These are phyloP conservation scores for Craseonycteris thonglongyai DNA, from an alignment of 2,113 vertebrate genomes.

Conservation along the genomic window DNA sequence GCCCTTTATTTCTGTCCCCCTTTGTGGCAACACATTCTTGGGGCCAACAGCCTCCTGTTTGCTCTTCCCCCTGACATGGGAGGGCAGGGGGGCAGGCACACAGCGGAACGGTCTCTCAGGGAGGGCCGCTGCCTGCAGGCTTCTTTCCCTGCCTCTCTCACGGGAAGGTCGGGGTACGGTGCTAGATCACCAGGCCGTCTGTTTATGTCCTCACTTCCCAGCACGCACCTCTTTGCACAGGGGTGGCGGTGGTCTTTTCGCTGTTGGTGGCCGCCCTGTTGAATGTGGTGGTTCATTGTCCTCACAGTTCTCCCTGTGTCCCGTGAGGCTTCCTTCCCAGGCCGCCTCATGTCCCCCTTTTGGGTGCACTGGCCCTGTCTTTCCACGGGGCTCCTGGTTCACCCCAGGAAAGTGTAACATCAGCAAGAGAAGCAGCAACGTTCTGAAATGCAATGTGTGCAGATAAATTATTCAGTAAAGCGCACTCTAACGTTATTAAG, in stretches of 20 bases:
- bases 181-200: rapidly evolving
- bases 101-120: rapidly evolving
- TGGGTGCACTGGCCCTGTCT: background rate
- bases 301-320: rapidly evolving
- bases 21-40: background rate
- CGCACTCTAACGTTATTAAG: constrained; percentile 50
- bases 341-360: rapidly evolving
- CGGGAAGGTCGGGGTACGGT: rapidly evolving
- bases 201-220: background rate
- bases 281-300: rapidly evolving
- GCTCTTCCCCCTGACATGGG: rapidly evolving
- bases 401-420: constrained; percentile 17
- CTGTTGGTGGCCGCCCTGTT: rapidly evolving
- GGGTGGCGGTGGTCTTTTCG: background rate
- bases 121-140: background rate
- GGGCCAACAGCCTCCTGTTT: too few relatives aligned
- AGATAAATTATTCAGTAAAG: constrained; percentile 61
- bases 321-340: too few relatives aligned
- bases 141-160: rapidly evolving
- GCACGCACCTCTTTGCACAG: rapidly evolving
- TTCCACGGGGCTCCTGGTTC: background rate
- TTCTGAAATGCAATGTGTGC: constrained; percentile 26
- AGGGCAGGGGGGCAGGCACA: rapidly evolving
- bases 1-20: background rate
- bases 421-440: constrained; percentile 33